phyloP scores from a whole-genome alignment of 2,888 invertebrate genomes.

The Chirona hameri region DNA sequence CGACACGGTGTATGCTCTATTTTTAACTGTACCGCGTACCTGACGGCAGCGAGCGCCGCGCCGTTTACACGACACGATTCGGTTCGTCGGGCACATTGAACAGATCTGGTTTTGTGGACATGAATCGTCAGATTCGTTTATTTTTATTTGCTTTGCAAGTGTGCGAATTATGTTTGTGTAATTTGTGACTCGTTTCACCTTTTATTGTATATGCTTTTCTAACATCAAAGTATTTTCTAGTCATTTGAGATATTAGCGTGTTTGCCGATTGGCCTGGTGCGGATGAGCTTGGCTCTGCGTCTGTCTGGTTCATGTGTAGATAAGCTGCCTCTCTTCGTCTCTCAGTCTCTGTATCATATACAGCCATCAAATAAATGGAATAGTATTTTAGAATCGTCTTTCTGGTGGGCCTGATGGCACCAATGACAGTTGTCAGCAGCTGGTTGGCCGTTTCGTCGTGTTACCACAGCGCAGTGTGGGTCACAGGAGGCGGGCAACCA shows the following conservation, averaged over 20 bases:
- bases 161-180: slow-evolving; percentile 6
- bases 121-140: slow-evolving; percentile 27
- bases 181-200: slow-evolving; percentile 26
- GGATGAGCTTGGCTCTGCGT: background rate
- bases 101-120: background rate
- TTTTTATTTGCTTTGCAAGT: slow-evolving; percentile 26
- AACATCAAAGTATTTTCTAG: slow-evolving; percentile 29
- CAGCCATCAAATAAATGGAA: slow-evolving; percentile 25
- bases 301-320: slow-evolving; percentile 5
- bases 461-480: too few relatives aligned
- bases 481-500: too few relatives aligned
- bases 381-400: slow-evolving; percentile 10
- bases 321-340: slow-evolving; percentile 1
- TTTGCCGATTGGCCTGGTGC: background rate
- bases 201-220: slow-evolving; percentile 25
- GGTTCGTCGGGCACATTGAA: background rate
- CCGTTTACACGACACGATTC: background rate
- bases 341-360: slow-evolving; percentile 24
- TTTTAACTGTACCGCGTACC: slow-evolving; percentile 7
- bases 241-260: slow-evolving; percentile 22
- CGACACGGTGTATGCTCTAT: background rate
- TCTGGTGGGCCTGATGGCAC: too few relatives aligned
- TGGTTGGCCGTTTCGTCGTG: too few relatives aligned
- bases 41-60: background rate
- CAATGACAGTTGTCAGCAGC: too few relatives aligned